phyloP scores from a whole-genome alignment of 2,113 vertebrate genomes.

The Danio rerio region DNA sequence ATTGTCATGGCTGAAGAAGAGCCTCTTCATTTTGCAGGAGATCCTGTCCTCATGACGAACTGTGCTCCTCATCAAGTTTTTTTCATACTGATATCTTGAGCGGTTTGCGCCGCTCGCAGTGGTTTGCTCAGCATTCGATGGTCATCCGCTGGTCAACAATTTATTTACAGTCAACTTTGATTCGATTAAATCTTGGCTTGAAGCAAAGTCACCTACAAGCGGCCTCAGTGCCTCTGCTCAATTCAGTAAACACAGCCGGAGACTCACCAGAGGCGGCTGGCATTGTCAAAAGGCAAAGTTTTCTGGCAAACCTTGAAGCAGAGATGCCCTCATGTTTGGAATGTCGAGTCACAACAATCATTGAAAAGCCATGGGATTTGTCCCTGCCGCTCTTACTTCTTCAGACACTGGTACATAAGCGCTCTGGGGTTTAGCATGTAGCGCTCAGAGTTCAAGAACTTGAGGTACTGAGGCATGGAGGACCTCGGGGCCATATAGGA shows the following conservation, averaged over 20 bases:
- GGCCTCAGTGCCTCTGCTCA: slow-evolving; percentile 18
- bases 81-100: slow-evolving; percentile 28
- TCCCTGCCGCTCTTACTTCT: slow-evolving; percentile 69
- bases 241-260: slow-evolving; percentile 21
- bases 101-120: not conserved
- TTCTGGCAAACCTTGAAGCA: slow-evolving; percentile 24
- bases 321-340: slow-evolving; percentile 22
- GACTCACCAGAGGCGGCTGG: slow-evolving; percentile 11
- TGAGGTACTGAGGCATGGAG: slow-evolving; percentile 79
- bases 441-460: slow-evolving; percentile 79
- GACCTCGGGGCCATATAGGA: slow-evolving; percentile 75
- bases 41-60: slow-evolving; percentile 14
- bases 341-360: not conserved
- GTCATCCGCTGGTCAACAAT: slow-evolving; percentile 49
- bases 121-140: slow-evolving; percentile 16
- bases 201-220: slow-evolving; percentile 30
- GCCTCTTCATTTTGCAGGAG: slow-evolving; percentile 23
- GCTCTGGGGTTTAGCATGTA: slow-evolving; percentile 79
- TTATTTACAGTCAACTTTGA: slow-evolving; percentile 49
- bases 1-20: slow-evolving; percentile 42
- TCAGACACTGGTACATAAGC: slow-evolving; percentile 84
- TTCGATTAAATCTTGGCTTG: slow-evolving; percentile 33
- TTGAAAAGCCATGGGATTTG: slow-evolving; percentile 5
- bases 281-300: slow-evolving; percentile 37
- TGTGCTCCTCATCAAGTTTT: slow-evolving; percentile 13